A percentile compares a stretch with the other conserved stretches of the same genome.
phyloP scores from a whole-genome alignment of 1,140 invertebrate species.

The Muscidifurax raptorellus region DNA sequence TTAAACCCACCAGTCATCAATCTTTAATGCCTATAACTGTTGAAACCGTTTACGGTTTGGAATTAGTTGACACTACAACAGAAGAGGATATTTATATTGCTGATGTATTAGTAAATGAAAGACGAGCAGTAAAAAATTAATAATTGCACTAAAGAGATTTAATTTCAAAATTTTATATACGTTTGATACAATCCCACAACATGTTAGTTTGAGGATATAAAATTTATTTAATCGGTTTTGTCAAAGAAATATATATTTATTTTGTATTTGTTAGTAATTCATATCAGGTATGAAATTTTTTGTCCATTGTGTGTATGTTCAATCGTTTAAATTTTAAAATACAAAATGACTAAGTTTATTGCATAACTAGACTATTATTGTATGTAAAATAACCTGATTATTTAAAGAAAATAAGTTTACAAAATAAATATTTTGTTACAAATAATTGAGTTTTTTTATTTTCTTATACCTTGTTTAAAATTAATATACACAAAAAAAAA shows the following conservation, averaged over 20 bases:
- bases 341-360: not conserved
- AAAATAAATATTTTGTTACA: no score
- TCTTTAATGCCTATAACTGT: not conserved
- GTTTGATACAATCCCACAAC: no score
- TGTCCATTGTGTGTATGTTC: not conserved
- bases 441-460: no score
- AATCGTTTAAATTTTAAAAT: not conserved
- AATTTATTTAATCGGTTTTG: not conserved
- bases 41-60: not conserved
- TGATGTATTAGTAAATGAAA: constrained; percentile 13
- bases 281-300: not conserved
- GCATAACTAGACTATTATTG: no score
- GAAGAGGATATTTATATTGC: constrained; percentile 28
- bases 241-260: not conserved
- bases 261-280: not conserved
- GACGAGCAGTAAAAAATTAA: not conserved
- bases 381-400: no score
- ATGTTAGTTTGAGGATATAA: not conserved
- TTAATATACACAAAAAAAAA: no score
- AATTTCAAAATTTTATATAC: not conserved
- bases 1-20: not conserved
- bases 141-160: no score
- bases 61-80: constrained; percentile 8
- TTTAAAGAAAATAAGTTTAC: no score
- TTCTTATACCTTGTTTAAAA: no score